These are phyloP conservation scores for Cryptus armator DNA, from an alignment of 2,888 invertebrate genomes.

Conservation along the genomic window DNA sequence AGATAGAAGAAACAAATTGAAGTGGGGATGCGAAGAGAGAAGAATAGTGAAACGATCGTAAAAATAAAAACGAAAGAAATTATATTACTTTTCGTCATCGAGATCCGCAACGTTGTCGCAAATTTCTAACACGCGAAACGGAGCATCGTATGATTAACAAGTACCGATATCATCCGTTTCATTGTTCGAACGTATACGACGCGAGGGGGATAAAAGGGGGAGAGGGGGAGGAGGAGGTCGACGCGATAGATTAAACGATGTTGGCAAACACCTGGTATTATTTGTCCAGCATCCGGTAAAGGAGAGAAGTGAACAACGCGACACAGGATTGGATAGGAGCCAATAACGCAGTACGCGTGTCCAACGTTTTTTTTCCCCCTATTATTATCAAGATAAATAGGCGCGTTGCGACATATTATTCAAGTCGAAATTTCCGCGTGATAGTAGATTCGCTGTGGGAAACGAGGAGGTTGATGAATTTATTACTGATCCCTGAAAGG, in stretches of 20 bases:
- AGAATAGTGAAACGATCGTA: neutral
- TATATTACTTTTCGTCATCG: neutral
- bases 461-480: neutral
- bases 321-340: conserved; percentile 73
- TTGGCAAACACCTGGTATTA: conserved; percentile 77
- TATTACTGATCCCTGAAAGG: neutral
- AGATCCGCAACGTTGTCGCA: neutral
- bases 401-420: neutral
- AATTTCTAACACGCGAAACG: neutral
- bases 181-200: conserved; percentile 70
- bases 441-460: neutral
- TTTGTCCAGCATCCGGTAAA: conserved; percentile 65
- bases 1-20: neutral
- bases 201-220: neutral
- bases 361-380: conserved; percentile 3
- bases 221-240: conserved; percentile 64
- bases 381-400: conserved; percentile 27
- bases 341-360: conserved; percentile 42
- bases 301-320: conserved; percentile 44
- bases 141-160: conserved; percentile 65
- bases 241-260: conserved; percentile 75
- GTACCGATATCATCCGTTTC: conserved; percentile 62
- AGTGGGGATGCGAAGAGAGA: neutral
- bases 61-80: too few species aligned
- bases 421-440: neutral